A percentile compares a stretch with the other conserved stretches of the same genome.
Evolutionary conservation across 2,888 invertebrate genomes (phyloP).

Genomic region (Temnothorax unifasciatus): DNA sequence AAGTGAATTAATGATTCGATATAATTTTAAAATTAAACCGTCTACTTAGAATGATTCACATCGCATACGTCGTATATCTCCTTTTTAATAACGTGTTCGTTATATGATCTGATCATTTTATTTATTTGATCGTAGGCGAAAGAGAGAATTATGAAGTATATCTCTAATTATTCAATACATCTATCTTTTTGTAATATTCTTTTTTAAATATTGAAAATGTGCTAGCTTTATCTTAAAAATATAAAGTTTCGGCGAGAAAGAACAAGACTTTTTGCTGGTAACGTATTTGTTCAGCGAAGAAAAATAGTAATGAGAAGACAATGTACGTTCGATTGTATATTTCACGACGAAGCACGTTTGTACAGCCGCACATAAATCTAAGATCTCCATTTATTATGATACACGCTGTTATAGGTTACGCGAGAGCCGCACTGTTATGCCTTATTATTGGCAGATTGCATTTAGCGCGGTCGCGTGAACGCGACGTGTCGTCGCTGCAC

Average conservation of each 20-base stretch:
- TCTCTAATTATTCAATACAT: background rate
- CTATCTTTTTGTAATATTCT: background rate
- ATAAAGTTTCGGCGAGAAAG: background rate
- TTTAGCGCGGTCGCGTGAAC: constrained; percentile 62
- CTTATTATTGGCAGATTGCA: constrained; percentile 58
- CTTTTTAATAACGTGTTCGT: background rate
- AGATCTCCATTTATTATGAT: background rate
- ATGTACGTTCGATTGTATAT: background rate
- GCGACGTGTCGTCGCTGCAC: constrained; percentile 64
- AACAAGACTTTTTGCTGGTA: background rate
- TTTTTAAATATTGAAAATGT: background rate
- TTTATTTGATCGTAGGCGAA: background rate
- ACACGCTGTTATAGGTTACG: background rate
- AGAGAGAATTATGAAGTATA: background rate
- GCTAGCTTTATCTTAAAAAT: background rate
- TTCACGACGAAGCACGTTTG: background rate
- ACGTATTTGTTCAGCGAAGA: background rate
- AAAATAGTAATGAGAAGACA: background rate
- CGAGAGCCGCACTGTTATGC: constrained; percentile 44
- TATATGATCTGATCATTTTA: background rate
- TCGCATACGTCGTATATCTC: background rate
- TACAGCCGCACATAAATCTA: background rate
- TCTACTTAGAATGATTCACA: background rate
- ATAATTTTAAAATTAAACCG: background rate
- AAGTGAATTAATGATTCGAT: background rate